Evolutionary conservation across 2,113 vertebrate genomes (phyloP), one percentile per base, ranked within the genome.

Genomic region (Garra rufa): DNA sequence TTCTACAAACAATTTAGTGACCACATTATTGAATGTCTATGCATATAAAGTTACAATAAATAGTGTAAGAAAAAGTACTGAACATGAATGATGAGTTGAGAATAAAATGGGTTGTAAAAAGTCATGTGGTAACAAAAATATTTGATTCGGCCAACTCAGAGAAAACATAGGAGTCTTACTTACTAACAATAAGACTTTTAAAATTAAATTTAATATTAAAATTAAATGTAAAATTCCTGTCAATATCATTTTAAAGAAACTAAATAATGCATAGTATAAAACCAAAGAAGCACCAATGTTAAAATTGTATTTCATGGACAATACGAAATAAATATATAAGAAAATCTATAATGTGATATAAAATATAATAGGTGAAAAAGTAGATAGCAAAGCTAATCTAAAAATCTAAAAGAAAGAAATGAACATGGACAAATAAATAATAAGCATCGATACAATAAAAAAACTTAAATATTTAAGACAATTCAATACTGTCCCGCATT

Each of bases 121-220:
- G 11, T 13, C 50, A 38, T 41, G 24, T 28, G 46, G 15, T 11
- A 38, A 57, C 43, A 59, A 77, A 43, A 71, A 6, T 43, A 43
- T 24, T 71, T 41, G 21, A 57, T 76, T 38, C 19, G 0, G 3
- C 17, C 19, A 38, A 3, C 6, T 38, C 9, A 14, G 17, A 41
- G 50, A 76, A 57, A 76, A 57, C 30, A 76, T 55, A 38, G 48
- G 4, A 52, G 71, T n/a, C n/a, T n/a, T n/a, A n/a, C n/a, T n/a
- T 38, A 34, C 34, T 67, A 38, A 19, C 21, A 52, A 21, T 21
- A 8, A 52, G 19, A 67, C 63, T 34, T 34, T 67, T 34, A 9
- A 67, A 34, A 19, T 19, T 34, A 38, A 21, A 38, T 19, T 9
- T 0, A 67, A 38, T 19, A 9, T 19, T 50, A 9, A 3, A 46